Evolutionary conservation across 2,113 vertebrate species (phyloP), one percentile per base, ranked within the genome.

Genomic region (Dicerorhinus sumatrensis): DNA sequence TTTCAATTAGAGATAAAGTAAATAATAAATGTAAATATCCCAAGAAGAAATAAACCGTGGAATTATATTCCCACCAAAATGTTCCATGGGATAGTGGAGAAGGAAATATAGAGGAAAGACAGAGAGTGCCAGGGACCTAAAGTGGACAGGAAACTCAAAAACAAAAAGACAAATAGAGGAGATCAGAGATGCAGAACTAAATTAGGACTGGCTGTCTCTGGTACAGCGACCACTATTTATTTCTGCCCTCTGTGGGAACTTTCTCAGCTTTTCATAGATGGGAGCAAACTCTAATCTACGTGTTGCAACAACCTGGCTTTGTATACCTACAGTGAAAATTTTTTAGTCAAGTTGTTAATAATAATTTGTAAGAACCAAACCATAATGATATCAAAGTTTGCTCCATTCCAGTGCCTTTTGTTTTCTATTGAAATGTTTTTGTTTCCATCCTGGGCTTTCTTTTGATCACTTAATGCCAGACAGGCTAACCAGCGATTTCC

Each of bases 381-480:
- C 90, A 89, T 90, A 51, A 89, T 92, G 80, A 58, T 95, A 96
- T 96, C 92, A 96, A 97, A 95, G 48, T 88, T 88, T 48, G 36
- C n/a, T n/a, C 70, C 60, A 46, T 90, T 95, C 70, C 8, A 14
- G 73, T 92, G 90, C 70, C 73, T 97, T 97, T 97, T 93, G 92
- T 96, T 96, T 97, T 67, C 72, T 96, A 93, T 89, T 95, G 95
- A 98, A 95, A 96, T 80, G 60, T 94, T 94, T 97, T 91, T 97
- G 90, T 96, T 92, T 97, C 58, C 51, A 72, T 93, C 62, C 7
- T 36, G n/a, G 58, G 77, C 90, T 96, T 96, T 86, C 94, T 96
- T 97, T 95, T 97, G 95, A 97, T 94, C 39, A 0, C 63, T 51
- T 94, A 95, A 94, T 42, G 21, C 91, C 95, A 97, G 94, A 90